These are phyloP conservation scores for Pterostichus niger DNA, from an alignment of 2,888 invertebrate species.

Conservation along the genomic window DNA sequence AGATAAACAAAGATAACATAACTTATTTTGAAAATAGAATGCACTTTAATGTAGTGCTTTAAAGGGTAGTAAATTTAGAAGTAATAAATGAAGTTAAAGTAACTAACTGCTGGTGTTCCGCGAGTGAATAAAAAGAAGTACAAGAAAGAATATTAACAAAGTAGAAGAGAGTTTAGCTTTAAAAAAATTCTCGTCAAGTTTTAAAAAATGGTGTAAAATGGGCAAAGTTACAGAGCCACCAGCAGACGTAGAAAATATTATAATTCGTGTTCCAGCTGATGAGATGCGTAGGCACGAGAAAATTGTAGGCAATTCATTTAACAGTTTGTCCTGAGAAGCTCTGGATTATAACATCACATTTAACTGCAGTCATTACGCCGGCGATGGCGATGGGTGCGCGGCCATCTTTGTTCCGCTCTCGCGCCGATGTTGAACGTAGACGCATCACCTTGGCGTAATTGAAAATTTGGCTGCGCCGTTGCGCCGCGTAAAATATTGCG, in stretches of 20 bases:
- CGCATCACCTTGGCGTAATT: constrained; percentile 62
- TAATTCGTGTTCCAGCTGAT: constrained; percentile 59
- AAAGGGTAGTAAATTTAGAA: neutral
- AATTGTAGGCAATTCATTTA: constrained; percentile 65
- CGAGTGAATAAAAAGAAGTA: neutral
- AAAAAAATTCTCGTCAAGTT: constrained; percentile 33
- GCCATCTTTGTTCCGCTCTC: constrained; percentile 56
- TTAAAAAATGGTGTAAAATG: constrained; percentile 11
- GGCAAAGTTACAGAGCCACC: constrained; percentile 18
- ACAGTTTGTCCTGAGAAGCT: constrained; percentile 61
- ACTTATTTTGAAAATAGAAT: too few relatives aligned
- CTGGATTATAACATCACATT: constrained; percentile 66
- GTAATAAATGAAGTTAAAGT: neutral
- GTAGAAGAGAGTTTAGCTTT: constrained; percentile 17
- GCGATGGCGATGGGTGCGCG: constrained; percentile 43
- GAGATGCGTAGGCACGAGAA: constrained; percentile 63
- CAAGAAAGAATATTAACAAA: constrained; percentile 6
- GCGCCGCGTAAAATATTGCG: constrained; percentile 52
- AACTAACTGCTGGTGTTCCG: neutral
- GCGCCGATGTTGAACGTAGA: constrained; percentile 53
- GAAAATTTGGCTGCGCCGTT: constrained; percentile 56
- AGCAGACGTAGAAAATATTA: constrained; percentile 51
- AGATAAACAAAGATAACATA: too few relatives aligned
- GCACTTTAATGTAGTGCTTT: neutral
- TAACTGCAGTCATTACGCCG: constrained; percentile 64